Base-by-base conservation (phyloP, 1,140 invertebrate species). In the Drosophila kanapiae region DNA sequence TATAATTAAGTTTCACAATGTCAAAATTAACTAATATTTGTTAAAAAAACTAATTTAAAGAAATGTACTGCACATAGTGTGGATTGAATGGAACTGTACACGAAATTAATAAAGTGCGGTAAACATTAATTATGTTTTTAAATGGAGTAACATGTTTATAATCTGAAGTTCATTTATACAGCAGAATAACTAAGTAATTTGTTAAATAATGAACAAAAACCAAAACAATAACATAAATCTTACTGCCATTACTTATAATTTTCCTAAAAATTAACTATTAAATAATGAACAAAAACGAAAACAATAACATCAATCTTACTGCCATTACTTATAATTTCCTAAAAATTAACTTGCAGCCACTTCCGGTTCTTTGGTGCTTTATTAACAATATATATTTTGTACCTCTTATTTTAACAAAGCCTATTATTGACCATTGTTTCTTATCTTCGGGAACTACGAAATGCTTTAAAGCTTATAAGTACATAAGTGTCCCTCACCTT, bases 391-490 rank as follows among this genome's bases (percentile, higher is more conserved):
- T 11, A 11, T 9, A 29, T 27, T 7, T 23, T 27, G n/a, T 29
- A 11, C 29, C 5, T 29, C 9, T 56, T 59, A 23, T 33, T 9
- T 7, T 11, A n/a, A 40, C 8, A 58, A 40, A 33, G 27, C 10
- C 18, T 35, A 14, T 35, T 61, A 42, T 64, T 64, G 48, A 14
- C 8, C 2, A 29, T 37, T 37, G 13, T 23, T 23, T 23, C 33
- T 9, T 37, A 54, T 49, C 33, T 29, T 53, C 5, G 37, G 47
- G 13, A 65, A 45, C 14, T 18, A 7, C 5, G n/a, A 31, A 29
- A 45, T 8, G 33, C 23, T 67, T 43, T 53, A 18, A 40, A 53
- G 62, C 23, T 37, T 27, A 70, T 38, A 35, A 6, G 13, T 10
- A 11, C 0, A 14, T 27, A 23, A 7, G 27, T 37, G 5, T 13